Evolutionary conservation across 2,797 vertebrate genomes (phyloP).

Genomic region (Vespertilio murinus): DNA sequence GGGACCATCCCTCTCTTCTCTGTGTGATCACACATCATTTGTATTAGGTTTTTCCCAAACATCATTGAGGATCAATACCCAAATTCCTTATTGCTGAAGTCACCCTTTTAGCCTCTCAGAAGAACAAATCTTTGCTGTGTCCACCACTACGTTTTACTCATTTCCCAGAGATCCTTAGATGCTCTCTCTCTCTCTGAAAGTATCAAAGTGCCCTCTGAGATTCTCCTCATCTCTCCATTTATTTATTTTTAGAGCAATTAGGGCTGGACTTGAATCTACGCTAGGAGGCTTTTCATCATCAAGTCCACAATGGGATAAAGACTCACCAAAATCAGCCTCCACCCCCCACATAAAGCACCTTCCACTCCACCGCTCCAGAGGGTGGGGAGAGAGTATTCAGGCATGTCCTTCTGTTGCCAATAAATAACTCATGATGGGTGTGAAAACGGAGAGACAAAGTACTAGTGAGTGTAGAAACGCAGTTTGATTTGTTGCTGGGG

Average conservation of each 20-base stretch:
- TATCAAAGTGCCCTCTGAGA: not conserved
- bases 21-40: not conserved
- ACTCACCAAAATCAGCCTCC: constrained; percentile 55
- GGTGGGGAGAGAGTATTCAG: constrained; percentile 50
- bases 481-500: constrained; percentile 54
- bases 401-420: constrained; percentile 71
- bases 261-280: constrained; percentile 57
- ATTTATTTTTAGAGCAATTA: constrained; percentile 20
- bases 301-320: constrained; percentile 69
- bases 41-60: not conserved
- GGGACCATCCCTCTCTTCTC: not conserved
- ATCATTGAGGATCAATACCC: not conserved
- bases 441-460: constrained; percentile 70
- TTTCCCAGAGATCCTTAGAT: not conserved
- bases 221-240: not conserved
- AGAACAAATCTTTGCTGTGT: not conserved
- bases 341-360: constrained; percentile 65
- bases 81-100: not conserved
- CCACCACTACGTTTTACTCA: not conserved
- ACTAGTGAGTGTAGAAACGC: constrained; percentile 55
- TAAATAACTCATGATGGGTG: constrained; percentile 73
- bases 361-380: constrained; percentile 63
- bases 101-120: not conserved
- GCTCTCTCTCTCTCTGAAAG: not conserved
- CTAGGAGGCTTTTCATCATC: constrained; percentile 67